phyloP scores from a whole-genome alignment of 1,140 invertebrate genomes.

The Heliconius himera region DNA sequence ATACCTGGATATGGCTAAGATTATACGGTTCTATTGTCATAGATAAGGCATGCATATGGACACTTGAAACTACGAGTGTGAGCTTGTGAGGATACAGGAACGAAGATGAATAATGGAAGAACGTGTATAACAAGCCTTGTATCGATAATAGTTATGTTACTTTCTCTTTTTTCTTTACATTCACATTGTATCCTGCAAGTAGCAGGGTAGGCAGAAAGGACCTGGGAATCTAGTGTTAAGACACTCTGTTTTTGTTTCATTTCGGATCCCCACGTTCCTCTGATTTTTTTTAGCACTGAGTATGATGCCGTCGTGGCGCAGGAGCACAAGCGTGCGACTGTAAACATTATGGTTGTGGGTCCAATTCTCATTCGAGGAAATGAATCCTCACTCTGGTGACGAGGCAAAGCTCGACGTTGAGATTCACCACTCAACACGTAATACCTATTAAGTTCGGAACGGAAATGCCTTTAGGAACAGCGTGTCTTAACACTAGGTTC shows the following conservation, averaged over 20 bases:
- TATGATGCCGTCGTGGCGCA: too few species aligned
- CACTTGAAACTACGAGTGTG: conserved; percentile 34
- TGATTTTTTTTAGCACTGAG: too few species aligned
- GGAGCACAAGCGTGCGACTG: too few species aligned
- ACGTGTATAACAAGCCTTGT: neutral
- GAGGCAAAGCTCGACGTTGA: too few species aligned
- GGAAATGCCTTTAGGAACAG: too few species aligned
- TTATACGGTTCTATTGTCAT: conserved; percentile 29
- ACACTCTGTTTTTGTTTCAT: neutral
- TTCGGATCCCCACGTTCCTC: too few species aligned
- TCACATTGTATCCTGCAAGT: neutral
- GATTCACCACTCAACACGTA: too few species aligned
- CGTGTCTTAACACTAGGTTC: too few species aligned
- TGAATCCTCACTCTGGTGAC: too few species aligned
- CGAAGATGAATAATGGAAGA: neutral
- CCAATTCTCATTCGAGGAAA: too few species aligned
- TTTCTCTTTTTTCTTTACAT: neutral
- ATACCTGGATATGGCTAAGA: conserved; percentile 23
- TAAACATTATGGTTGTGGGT: too few species aligned
- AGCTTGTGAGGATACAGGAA: neutral
- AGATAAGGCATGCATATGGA: conserved; percentile 42
- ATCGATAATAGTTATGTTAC: neutral
- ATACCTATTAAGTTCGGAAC: too few species aligned
- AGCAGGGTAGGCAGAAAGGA: neutral
- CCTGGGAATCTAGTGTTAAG: neutral